A percentile compares a stretch with the other conserved stretches of the same genome.
Evolutionary conservation across 64 coral and sea anemone genomes (phyloP).

Genomic region (Montipora cactus): DNA sequence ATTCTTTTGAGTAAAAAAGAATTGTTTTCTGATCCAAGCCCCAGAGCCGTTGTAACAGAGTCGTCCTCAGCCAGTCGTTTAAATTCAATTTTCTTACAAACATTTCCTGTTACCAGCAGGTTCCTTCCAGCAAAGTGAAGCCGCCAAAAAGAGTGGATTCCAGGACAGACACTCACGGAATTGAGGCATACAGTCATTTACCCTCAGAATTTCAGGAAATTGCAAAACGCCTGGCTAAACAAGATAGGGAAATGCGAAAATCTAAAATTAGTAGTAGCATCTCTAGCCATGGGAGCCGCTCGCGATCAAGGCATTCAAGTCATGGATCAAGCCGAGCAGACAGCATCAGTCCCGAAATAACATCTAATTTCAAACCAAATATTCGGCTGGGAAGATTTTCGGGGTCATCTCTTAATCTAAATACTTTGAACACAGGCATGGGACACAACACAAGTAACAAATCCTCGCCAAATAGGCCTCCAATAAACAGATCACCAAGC

Average conservation of each 20-base stretch:
- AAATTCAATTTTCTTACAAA: neutral
- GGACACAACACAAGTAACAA: neutral
- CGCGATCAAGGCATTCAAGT: constrained; percentile 71
- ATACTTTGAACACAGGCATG: constrained; percentile 7
- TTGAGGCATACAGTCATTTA: constrained; percentile 88
- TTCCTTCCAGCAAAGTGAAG: constrained; percentile 63
- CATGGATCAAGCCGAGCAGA: constrained; percentile 63
- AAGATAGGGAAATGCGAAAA: constrained; percentile 79
- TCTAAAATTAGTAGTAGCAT: constrained; percentile 58
- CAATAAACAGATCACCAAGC: constrained; percentile 66
- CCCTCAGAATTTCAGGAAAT: constrained; percentile 96
- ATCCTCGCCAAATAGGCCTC: neutral
- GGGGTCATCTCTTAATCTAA: constrained; percentile 42
- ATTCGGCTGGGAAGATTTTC: constrained; percentile 32
- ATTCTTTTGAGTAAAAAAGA: no score
- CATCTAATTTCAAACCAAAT: constrained; percentile 39
- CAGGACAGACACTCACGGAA: constrained; percentile 86
- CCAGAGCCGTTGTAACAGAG: no score
- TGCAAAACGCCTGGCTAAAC: constrained; percentile 82
- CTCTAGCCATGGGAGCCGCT: constrained; percentile 53
- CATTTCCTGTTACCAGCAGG: constrained; percentile 1
- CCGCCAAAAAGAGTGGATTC: constrained; percentile 69
- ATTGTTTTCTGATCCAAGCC: no score
- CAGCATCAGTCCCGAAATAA: constrained; percentile 37
- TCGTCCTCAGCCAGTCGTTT: no score